Evolutionary conservation across 2,113 vertebrate species (phyloP).

Genomic region (Danionella cerebrum): DNA sequence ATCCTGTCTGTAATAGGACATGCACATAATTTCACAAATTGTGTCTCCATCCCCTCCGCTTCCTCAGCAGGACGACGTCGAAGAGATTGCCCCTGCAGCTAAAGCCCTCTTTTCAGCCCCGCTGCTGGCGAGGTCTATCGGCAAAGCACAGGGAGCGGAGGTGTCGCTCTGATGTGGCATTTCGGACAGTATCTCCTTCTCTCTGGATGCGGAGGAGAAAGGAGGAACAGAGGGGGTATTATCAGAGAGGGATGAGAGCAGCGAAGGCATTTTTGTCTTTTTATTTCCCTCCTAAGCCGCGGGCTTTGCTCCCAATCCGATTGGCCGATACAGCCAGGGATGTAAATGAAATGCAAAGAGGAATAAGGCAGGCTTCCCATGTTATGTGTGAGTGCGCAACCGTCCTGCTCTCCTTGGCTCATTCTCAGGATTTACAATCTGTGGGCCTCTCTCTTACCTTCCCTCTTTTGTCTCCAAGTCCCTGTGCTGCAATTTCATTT

Average conservation of each 20-base stretch:
- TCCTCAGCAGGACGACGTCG: slow-evolving; percentile 55
- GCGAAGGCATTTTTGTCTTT: slow-evolving; percentile 77
- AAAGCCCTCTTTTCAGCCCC: slow-evolving; percentile 72
- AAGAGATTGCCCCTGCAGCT: slow-evolving; percentile 67
- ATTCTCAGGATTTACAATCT: slow-evolving; percentile 55
- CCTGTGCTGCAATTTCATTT: background rate
- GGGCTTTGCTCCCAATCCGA: slow-evolving; percentile 80
- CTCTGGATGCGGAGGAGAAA: slow-evolving; percentile 66
- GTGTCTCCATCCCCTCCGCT: slow-evolving; percentile 52
- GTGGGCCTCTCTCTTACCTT: slow-evolving; percentile 50
- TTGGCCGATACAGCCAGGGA: slow-evolving; percentile 78
- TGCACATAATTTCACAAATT: slow-evolving; percentile 59
- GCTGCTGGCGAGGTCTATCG: slow-evolving; percentile 67
- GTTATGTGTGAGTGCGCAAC: slow-evolving; percentile 51
- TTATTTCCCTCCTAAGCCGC: slow-evolving; percentile 76
- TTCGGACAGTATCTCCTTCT: slow-evolving; percentile 79
- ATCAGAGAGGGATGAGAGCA: slow-evolving; percentile 77
- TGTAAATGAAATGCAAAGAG: slow-evolving; percentile 82
- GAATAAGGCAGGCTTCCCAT: slow-evolving; percentile 75
- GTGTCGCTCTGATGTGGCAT: slow-evolving; percentile 75
- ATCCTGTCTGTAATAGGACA: slow-evolving; percentile 53
- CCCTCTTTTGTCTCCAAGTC: slow-evolving; percentile 26
- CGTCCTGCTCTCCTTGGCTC: slow-evolving; percentile 53
- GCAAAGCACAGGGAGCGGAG: slow-evolving; percentile 72
- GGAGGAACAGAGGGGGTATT: slow-evolving; percentile 76